These are phyloP conservation scores for Oasisia sp. DNA, from an alignment of 2,888 invertebrate genomes.

Conservation along the genomic window DNA sequence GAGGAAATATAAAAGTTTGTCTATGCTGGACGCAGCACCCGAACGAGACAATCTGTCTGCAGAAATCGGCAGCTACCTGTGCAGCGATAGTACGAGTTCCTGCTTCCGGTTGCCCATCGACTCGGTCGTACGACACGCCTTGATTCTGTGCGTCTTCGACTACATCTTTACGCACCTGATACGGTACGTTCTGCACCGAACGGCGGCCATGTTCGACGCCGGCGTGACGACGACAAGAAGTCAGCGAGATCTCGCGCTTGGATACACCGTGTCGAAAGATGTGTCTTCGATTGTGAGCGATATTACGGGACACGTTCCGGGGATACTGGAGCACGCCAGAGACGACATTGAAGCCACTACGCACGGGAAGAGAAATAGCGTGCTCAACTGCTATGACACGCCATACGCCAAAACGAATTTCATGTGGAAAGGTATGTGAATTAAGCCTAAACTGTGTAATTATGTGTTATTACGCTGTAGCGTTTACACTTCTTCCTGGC, in stretches of 20 bases:
- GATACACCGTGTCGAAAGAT: conserved; percentile 20
- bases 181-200: conserved; percentile 27
- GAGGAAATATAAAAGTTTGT: neutral
- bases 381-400: conserved; percentile 36
- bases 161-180: conserved; percentile 31
- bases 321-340: conserved; percentile 26
- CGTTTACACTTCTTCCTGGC: too few species aligned
- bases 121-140: conserved; percentile 21
- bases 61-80: conserved; percentile 29
- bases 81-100: conserved; percentile 25
- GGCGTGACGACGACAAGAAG: conserved; percentile 30
- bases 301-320: conserved; percentile 20
- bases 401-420: conserved; percentile 34
- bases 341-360: neutral
- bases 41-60: conserved; percentile 17
- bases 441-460: neutral
- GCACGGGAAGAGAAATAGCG: neutral
- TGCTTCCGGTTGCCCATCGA: conserved; percentile 33
- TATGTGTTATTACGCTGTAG: neutral
- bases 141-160: conserved; percentile 24
- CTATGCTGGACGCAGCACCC: neutral
- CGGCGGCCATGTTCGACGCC: conserved; percentile 21
- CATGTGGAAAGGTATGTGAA: conserved; percentile 35
- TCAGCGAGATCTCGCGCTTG: conserved; percentile 32
- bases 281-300: neutral